Base-by-base conservation (phyloP, 2,888 invertebrate species). In the Archips xylosteana region DNA sequence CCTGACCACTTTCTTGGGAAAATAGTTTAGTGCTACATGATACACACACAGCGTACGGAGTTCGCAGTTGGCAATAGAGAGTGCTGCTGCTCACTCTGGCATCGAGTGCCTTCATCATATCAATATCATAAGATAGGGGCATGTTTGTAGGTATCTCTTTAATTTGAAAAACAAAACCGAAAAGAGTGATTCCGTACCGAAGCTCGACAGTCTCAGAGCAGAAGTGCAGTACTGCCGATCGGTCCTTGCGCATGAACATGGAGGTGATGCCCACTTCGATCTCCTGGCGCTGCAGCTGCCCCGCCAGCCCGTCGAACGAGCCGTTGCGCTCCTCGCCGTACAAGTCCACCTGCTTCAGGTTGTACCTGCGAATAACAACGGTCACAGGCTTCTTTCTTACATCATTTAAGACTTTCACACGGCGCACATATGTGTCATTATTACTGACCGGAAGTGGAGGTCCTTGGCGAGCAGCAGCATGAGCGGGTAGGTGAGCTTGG, bases 291-390 rank as follows among this genome's bases (percentile, higher is more conserved):
- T 96, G 95, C 83, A 96, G 91, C 76, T 89, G 82, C 45, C 96
- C 96, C 78, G 95, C 89, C 71, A 95, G 89, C 15, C 95, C 95
- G 80, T 95, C 90, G 82, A 96, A 96, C 10, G 95, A 90, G 10
- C 95, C 95, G 85, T 96, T 95, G 61, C 81, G 87, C 72, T 87
- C 89, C 91, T 93, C 95, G 12, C 96, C 96, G 84, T 95, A 96
- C 54, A 87, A 36, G 68, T 89, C 89, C 77, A 89, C 81, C 77
- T 92, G 92, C 63, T 79, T 81, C 81, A 92, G 49, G 77, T 89
- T 83, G 78, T 85, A 85, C 57, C 92, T 92, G 76, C 54, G 12
- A 3, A 32, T 51, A 12, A 23, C 57, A 32, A 10, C 57, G 8
- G 15, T 32, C 23, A 57, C n/a, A n/a, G n/a, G 51, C 49, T 45